Percentiles rank a stretch among this genome's conserved stretches.
These are phyloP conservation scores for Rhabdornis inornatus DNA, from an alignment of 2,113 vertebrate species.

Conservation along the genomic window DNA sequence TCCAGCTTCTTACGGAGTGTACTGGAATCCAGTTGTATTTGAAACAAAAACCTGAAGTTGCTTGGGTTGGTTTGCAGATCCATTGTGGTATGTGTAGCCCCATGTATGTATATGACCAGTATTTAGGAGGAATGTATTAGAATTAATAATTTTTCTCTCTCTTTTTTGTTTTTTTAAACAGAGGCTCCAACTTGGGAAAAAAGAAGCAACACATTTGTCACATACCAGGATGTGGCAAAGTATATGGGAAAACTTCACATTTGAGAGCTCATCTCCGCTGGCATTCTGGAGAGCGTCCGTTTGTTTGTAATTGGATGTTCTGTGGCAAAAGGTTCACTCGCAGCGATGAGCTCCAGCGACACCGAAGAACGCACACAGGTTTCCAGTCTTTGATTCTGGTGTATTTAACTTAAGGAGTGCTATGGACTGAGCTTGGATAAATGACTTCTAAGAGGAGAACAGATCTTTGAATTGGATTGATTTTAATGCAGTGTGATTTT, in stretches of 20 bases:
- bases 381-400: constrained; percentile 54
- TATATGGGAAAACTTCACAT: constrained; percentile 98
- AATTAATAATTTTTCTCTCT: background rate
- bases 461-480: background rate
- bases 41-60: background rate
- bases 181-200: constrained; percentile 92
- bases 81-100: background rate
- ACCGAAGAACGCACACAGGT: constrained; percentile 99
- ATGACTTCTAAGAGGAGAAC: background rate
- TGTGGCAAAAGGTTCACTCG: constrained; percentile 99
- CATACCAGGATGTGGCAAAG: constrained; percentile 96
- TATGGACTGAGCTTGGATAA: background rate
- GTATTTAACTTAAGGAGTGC: background rate
- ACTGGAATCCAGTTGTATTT: background rate
- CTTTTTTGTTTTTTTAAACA: constrained; percentile 50
- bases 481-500: background rate
- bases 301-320: constrained; percentile 98
- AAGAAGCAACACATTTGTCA: constrained; percentile 99
- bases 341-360: constrained; percentile 96
- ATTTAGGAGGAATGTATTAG: background rate
- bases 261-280: constrained; percentile 98
- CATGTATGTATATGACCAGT: background rate
- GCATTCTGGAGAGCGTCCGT: constrained; percentile 98
- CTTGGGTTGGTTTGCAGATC: background rate
- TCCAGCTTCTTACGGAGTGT: background rate